These are phyloP conservation scores for Temnothorax ravouxi DNA, from an alignment of 2,888 invertebrate genomes.

Conservation along the genomic window DNA sequence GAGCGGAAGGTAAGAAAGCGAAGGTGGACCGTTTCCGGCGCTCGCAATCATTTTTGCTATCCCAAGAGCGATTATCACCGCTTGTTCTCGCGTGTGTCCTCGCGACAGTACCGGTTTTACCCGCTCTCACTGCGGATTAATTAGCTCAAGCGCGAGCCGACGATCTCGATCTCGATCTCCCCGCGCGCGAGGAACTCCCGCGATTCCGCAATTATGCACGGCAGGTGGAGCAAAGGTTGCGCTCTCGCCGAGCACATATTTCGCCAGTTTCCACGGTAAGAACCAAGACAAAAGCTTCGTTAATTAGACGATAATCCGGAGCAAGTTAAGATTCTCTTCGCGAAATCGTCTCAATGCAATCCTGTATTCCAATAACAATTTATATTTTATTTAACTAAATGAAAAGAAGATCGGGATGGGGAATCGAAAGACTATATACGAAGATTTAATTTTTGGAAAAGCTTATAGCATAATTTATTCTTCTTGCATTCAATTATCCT, in stretches of 20 bases:
- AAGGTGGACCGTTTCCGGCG: slow-evolving; percentile 30
- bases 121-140: slow-evolving; percentile 56
- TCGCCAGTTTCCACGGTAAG: slow-evolving; percentile 57
- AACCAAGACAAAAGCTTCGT: slow-evolving; percentile 27
- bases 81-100: slow-evolving; percentile 47
- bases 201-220: slow-evolving; percentile 59
- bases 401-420: neutral
- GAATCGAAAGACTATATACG: neutral
- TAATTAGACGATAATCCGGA: slow-evolving; percentile 59
- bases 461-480: neutral
- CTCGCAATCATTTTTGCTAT: slow-evolving; percentile 46
- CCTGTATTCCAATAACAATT: neutral
- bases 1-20: neutral
- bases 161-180: slow-evolving; percentile 60
- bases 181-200: slow-evolving; percentile 30
- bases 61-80: slow-evolving; percentile 48
- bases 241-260: slow-evolving; percentile 42
- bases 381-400: neutral
- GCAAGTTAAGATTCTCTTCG: neutral
- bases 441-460: neutral
- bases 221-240: slow-evolving; percentile 55
- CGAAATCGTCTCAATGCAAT: neutral
- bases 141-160: slow-evolving; percentile 58
- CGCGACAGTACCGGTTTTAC: slow-evolving; percentile 45
- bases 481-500: slow-evolving; percentile 5